Conservation (phyloP, 2,888 invertebrate genomes). For the Iphiclides podalirius region DNA sequence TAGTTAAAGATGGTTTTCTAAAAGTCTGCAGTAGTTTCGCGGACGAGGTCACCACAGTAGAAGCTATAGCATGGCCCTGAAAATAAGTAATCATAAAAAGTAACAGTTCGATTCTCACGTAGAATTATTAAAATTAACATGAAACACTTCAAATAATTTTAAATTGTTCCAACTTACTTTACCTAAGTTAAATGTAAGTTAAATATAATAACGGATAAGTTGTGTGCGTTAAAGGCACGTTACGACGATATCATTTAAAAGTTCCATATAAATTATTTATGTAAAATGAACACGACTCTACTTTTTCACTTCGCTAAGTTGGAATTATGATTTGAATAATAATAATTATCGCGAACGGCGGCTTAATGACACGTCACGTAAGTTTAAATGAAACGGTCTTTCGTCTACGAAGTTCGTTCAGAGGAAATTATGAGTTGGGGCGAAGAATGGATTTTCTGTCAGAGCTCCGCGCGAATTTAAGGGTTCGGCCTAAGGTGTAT, state of each 20-base stretch:
- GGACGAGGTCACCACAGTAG: too few species aligned
- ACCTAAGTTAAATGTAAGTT: too few species aligned
- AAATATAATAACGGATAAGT: too few species aligned
- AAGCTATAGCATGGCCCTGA: too few species aligned
- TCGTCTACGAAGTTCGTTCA: slow-evolving; percentile 58
- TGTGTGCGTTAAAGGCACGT: slow-evolving; percentile 30
- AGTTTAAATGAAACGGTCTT: slow-evolving; percentile 73
- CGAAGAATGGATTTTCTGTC: slow-evolving; percentile 58
- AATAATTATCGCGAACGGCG: slow-evolving; percentile 61
- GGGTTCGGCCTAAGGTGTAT: slow-evolving; percentile 30
- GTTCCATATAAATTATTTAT: slow-evolving; percentile 56
- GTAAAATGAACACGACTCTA: slow-evolving; percentile 64
- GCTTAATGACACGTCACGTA: slow-evolving; percentile 76
- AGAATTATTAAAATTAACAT: too few species aligned
- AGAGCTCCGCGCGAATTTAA: slow-evolving; percentile 36
- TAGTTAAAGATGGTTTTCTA: too few species aligned
- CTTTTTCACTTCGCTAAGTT: slow-evolving; percentile 61
- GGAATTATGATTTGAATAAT: slow-evolving; percentile 73
- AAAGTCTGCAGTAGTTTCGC: too few species aligned
- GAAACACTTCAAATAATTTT: too few species aligned
- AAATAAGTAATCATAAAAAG: too few species aligned
- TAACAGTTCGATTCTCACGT: too few species aligned
- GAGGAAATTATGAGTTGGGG: slow-evolving; percentile 60
- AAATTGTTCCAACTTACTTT: too few species aligned
- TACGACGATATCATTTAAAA: slow-evolving; percentile 33